Evolutionary conservation across 2,888 invertebrate genomes (phyloP).

Genomic region (Tachina lurida): DNA sequence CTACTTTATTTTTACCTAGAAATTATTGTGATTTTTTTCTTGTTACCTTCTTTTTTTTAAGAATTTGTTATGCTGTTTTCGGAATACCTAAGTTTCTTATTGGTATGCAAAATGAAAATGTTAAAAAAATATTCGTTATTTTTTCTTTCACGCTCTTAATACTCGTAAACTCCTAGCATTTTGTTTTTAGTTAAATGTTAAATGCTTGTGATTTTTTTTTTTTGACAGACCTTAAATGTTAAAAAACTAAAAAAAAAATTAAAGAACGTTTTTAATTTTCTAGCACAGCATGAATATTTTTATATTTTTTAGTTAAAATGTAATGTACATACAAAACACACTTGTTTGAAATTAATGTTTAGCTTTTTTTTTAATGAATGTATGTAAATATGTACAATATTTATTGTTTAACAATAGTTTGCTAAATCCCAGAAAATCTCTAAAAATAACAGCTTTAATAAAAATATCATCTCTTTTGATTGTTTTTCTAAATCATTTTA

Average conservation of each 20-base stretch:
- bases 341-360: constrained; percentile 32
- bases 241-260: constrained; percentile 19
- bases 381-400: constrained; percentile 28
- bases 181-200: constrained; percentile 60
- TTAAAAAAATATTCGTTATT: constrained; percentile 26
- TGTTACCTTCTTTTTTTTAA: constrained; percentile 71
- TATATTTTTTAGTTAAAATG: constrained; percentile 24
- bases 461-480: neutral
- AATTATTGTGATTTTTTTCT: constrained; percentile 76
- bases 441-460: constrained; percentile 18
- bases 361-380: constrained; percentile 46
- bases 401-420: constrained; percentile 26
- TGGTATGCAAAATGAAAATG: constrained; percentile 66
- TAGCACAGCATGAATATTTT: constrained; percentile 56
- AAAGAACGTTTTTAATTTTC: constrained; percentile 29
- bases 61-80: constrained; percentile 81
- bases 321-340: constrained; percentile 16
- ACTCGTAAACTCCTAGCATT: constrained; percentile 49
- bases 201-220: constrained; percentile 47
- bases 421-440: constrained; percentile 6
- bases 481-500: neutral
- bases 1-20: constrained; percentile 59
- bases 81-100: constrained; percentile 71
- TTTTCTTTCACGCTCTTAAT: constrained; percentile 26
- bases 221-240: constrained; percentile 34